phyloP scores from a whole-genome alignment of 2,888 invertebrate species.

The Caenorhabditis becei region DNA sequence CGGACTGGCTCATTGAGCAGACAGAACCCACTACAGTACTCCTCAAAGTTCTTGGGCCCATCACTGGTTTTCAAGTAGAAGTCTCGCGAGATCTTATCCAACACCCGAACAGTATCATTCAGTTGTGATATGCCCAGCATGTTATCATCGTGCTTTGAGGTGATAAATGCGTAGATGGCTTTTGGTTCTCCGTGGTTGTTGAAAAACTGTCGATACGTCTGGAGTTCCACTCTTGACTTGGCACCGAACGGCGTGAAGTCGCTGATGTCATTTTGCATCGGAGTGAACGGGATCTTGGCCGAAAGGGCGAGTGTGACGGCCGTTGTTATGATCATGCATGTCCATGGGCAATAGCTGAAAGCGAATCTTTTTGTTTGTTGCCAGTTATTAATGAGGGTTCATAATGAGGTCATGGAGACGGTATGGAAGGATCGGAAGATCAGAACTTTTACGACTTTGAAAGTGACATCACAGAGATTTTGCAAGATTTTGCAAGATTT shows the following conservation, averaged over 20 bases:
- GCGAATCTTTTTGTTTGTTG: too few species aligned
- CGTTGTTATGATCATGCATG: constrained; percentile 67
- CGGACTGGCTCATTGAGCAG: constrained; percentile 80
- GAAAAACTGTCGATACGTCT: constrained; percentile 78
- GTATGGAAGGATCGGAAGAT: too few species aligned
- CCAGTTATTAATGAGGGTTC: too few species aligned
- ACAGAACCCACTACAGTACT: constrained; percentile 80
- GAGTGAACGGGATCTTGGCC: constrained; percentile 73
- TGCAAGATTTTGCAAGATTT: too few species aligned
- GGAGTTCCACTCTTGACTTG: constrained; percentile 73
- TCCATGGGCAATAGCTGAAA: constrained; percentile 68
- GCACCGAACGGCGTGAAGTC: constrained; percentile 80
- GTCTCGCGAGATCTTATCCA: constrained; percentile 74
- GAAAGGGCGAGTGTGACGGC: constrained; percentile 63
- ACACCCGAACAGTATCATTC: constrained; percentile 76
- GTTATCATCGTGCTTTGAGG: constrained; percentile 73
- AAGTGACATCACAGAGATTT: too few species aligned
- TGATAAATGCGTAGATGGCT: constrained; percentile 77
- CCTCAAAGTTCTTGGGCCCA: constrained; percentile 70
- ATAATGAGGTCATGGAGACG: too few species aligned
- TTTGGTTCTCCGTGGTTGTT: constrained; percentile 77
- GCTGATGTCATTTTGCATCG: constrained; percentile 78
- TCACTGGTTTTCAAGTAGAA: constrained; percentile 68
- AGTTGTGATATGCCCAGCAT: constrained; percentile 76
- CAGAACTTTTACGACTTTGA: too few species aligned